Evolutionary conservation across 2,113 vertebrate species (phyloP).

Genomic region (Pyxicephalus adspersus): DNA sequence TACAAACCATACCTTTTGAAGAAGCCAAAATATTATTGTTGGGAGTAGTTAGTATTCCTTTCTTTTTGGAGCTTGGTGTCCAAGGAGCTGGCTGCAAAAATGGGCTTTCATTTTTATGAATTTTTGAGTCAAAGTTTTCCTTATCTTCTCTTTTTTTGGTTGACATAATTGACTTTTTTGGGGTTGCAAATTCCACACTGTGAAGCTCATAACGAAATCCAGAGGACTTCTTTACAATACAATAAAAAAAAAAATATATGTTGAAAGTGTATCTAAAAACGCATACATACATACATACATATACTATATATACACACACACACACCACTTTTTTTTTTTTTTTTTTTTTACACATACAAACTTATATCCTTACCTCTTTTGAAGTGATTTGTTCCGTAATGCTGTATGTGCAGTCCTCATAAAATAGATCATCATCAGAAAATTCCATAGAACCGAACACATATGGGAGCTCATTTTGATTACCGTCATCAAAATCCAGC

Average conservation of each 20-base stretch:
- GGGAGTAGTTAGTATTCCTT: constrained; percentile 68
- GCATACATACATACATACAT: no score
- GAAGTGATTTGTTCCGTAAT: constrained; percentile 21
- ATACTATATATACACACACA: background rate
- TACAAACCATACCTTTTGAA: constrained; percentile 65
- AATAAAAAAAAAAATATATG: background rate
- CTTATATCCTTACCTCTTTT: constrained; percentile 47
- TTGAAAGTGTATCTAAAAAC: background rate
- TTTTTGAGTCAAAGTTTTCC: constrained; percentile 74
- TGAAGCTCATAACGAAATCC: constrained; percentile 55
- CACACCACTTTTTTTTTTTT: no score
- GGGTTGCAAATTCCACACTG: constrained; percentile 61
- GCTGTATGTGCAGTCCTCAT: constrained; percentile 61
- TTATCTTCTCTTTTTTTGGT: constrained; percentile 76
- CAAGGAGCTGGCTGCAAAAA: constrained; percentile 77
- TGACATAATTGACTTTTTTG: constrained; percentile 63
- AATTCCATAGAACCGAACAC: constrained; percentile 71
- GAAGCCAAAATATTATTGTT: constrained; percentile 58
- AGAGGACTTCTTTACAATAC: constrained; percentile 58
- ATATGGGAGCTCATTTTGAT: constrained; percentile 46
- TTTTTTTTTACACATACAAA: no score
- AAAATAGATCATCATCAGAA: constrained; percentile 58
- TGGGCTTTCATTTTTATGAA: constrained; percentile 63
- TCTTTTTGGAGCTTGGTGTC: constrained; percentile 73
- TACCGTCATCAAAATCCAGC: constrained; percentile 65